Evolutionary conservation across 2,113 vertebrate genomes (phyloP).

Genomic region (Erinaceus europaeus): DNA sequence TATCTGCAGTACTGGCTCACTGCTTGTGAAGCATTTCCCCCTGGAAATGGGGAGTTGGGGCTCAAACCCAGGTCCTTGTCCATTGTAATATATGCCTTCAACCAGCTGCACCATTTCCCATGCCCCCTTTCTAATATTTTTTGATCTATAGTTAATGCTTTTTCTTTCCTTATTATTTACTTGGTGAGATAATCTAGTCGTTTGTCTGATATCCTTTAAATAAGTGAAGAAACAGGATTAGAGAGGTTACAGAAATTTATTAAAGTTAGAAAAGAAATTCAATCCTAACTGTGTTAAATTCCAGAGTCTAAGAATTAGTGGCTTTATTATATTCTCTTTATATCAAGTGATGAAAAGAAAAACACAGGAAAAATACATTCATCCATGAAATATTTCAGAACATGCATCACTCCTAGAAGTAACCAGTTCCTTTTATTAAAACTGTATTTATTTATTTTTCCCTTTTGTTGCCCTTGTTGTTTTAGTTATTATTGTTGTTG

Average conservation of each 20-base stretch:
- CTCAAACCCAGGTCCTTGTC: too few species aligned
- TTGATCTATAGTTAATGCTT: neutral
- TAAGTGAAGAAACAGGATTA: conserved; percentile 21
- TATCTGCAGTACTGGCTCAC: too few species aligned
- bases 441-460: too few species aligned
- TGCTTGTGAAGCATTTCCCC: too few species aligned
- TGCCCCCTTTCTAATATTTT: neutral
- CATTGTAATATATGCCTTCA: too few species aligned
- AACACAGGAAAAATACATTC: conserved; percentile 21
- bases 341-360: conserved; percentile 55
- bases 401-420: neutral
- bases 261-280: conserved; percentile 41
- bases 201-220: conserved; percentile 28
- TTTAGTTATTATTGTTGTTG: too few species aligned
- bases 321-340: conserved; percentile 48
- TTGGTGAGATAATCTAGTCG: conserved; percentile 8
- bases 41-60: too few species aligned
- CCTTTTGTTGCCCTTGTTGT: too few species aligned
- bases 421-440: conserved; percentile 56
- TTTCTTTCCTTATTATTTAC: neutral
- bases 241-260: conserved; percentile 22
- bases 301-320: neutral
- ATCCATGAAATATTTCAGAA: conserved; percentile 33
- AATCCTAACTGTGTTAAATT: neutral
- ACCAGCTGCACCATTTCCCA: too few species aligned